Evolutionary conservation across 2,888 invertebrate species (phyloP).

Genomic region (Papilio gigon): DNA sequence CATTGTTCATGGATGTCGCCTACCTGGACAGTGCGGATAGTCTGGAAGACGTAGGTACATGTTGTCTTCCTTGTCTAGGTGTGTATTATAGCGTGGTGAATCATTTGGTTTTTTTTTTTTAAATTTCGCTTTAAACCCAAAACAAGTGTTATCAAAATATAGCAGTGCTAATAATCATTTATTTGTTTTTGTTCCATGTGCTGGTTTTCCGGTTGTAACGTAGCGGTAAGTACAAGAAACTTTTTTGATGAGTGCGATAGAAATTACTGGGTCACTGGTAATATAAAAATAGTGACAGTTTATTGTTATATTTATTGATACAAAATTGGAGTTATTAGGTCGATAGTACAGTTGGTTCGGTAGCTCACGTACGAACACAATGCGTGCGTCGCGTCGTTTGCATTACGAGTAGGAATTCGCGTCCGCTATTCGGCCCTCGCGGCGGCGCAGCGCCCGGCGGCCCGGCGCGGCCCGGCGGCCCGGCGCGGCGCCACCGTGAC

Average conservation of each 20-base stretch:
- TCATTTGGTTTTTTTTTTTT: conserved; percentile 35
- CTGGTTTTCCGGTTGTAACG: conserved; percentile 53
- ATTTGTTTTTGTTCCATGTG: conserved; percentile 72
- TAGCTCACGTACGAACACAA: conserved; percentile 68
- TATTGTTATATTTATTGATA: conserved; percentile 57
- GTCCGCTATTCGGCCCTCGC: conserved; percentile 79
- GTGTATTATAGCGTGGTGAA: conserved; percentile 18
- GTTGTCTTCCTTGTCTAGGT: conserved; percentile 76
- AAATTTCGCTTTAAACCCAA: conserved; percentile 8
- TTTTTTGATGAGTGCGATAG: conserved; percentile 3
- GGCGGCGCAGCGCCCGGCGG: conserved; percentile 47
- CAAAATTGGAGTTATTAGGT: conserved; percentile 73
- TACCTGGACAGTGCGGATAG: conserved; percentile 66
- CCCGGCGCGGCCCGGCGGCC: conserved; percentile 39
- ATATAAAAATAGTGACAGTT: conserved; percentile 45
- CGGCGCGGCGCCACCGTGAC: conserved; percentile 66
- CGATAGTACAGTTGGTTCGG: conserved; percentile 72
- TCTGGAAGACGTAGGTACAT: conserved; percentile 71
- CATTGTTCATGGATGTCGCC: conserved; percentile 66
- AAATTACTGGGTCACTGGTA: conserved; percentile 9
- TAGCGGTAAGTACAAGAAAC: conserved; percentile 70
- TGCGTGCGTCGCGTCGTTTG: conserved; percentile 66
- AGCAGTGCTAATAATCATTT: not conserved
- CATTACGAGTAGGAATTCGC: conserved; percentile 81
- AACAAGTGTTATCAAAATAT: not conserved